phyloP scores from a whole-genome alignment of 2,888 invertebrate genomes.

The Oligia latruncula region DNA sequence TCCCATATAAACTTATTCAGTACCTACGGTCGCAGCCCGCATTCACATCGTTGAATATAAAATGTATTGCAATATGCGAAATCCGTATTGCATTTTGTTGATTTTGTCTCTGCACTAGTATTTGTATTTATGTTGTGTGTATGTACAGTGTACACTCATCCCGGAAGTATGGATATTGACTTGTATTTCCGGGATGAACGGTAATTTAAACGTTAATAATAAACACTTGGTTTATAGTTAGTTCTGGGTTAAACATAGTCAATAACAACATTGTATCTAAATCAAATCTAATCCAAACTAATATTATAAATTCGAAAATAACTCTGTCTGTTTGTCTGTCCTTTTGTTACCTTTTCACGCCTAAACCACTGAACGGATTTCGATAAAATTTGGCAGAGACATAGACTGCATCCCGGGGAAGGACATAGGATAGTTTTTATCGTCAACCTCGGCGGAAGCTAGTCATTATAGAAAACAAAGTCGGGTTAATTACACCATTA shows the following conservation, averaged over 20 bases:
- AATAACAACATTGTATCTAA: not conserved
- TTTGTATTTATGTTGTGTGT: not conserved
- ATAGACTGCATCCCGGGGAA: no score
- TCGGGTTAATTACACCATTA: no score
- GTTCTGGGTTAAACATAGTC: not conserved
- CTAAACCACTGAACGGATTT: no score
- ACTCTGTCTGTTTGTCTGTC: no score
- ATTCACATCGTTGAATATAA: not conserved
- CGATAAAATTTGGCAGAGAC: no score
- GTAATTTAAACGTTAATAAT: not conserved
- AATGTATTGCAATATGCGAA: conserved; percentile 2
- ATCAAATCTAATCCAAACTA: not conserved
- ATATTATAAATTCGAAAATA: no score
- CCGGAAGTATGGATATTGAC: conserved; percentile 24
- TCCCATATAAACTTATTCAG: not conserved
- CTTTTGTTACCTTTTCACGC: no score
- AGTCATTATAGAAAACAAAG: no score
- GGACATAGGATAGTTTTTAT: no score
- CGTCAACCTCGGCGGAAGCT: no score
- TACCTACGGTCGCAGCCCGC: not conserved
- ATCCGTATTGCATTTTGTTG: conserved; percentile 24
- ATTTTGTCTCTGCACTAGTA: conserved; percentile 5
- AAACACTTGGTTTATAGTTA: not conserved
- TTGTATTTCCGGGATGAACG: conserved; percentile 9
- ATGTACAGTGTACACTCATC: not conserved